Conservation (phyloP, 2,797 vertebrate genomes). For the Leuciscus waleckii region DNA sequence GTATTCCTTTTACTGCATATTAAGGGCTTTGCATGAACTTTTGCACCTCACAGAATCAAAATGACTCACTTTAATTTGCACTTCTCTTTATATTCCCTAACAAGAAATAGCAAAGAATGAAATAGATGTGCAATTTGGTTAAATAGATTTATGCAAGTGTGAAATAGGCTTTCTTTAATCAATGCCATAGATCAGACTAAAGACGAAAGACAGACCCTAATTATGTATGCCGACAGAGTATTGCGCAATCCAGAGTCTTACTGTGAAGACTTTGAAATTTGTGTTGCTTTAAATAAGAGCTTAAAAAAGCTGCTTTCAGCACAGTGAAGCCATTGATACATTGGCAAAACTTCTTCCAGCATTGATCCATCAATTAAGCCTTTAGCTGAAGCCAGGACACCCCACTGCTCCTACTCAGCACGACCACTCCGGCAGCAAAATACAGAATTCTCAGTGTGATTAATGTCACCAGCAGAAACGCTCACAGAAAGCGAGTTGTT, state of each 20-base stretch:
- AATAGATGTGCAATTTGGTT: constrained; percentile 6
- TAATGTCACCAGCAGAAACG: neutral
- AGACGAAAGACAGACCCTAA: constrained; percentile 1
- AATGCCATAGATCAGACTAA: constrained; percentile 9
- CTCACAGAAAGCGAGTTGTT: neutral
- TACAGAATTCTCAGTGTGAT: neutral
- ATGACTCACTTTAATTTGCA: neutral
- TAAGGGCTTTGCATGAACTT: neutral
- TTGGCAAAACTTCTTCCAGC: constrained; percentile 22
- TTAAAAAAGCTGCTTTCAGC: constrained; percentile 23
- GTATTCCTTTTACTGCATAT: neutral
- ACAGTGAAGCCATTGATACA: constrained; percentile 13
- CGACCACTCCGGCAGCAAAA: constrained; percentile 8
- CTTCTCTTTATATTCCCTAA: neutral
- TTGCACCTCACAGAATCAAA: constrained; percentile 4
- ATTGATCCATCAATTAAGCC: constrained; percentile 33
- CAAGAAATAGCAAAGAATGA: neutral
- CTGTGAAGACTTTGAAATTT: constrained; percentile 10
- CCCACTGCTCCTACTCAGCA: constrained; percentile 22
- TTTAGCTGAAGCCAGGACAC: constrained; percentile 33
- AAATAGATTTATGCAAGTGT: neutral
- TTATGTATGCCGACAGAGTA: constrained; percentile 30
- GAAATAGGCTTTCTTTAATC: constrained; percentile 22
- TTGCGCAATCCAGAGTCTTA: constrained; percentile 20
- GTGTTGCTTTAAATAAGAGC: constrained; percentile 14